Base-by-base conservation (phyloP, 2,797 vertebrate genomes). In the Peromyscus attwateri region DNA sequence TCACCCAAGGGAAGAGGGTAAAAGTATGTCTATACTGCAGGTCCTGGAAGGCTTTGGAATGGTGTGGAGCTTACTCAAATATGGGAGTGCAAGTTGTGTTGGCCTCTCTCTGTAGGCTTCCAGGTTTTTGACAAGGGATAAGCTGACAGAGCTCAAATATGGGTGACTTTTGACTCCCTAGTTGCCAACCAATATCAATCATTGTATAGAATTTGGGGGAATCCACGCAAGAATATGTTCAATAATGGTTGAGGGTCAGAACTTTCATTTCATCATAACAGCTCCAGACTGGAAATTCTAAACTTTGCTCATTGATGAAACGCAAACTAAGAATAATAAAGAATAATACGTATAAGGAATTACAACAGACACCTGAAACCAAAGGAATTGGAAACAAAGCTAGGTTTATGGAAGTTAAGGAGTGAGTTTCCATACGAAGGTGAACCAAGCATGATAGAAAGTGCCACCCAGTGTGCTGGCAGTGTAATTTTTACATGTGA, bases 211-310 rank as follows among this genome's bases (percentile, higher is more conserved):
- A 31, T 87, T 91, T 23, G 71, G 46, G 75, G 37, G 60, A 83
- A 27, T 49, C 13, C 64, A 52, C 52, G 43, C 31, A 87, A 87
- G 31, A 34, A n/a, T 31, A 52, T 77, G 23, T 43, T 43, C 37
- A 52, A 88, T 87, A 40, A 77, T 64, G 62, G 80, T 9, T 84
- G 68, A 73, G 66, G 60, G 34, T 82, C 12, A 70, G 73, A 91
- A 40, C 84, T 93, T 80, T 73, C 77, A 89, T 55, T 85, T 93
- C 52, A 52, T 70, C 23, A 31, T 43, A 70, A 89, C 40, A 55
- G 11, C 9, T 62, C 31, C 52, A 71, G 29, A 68, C 40, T 27
- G 7, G 76, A 80, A 88, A 95, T 66, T 75, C 71, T 84, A 87
- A 71, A 57, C 31, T 83, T 34, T 57, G 29, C 21, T 87, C 62